Base-by-base conservation (phyloP, 2,888 invertebrate genomes). In the Leptura quadrifasciata region DNA sequence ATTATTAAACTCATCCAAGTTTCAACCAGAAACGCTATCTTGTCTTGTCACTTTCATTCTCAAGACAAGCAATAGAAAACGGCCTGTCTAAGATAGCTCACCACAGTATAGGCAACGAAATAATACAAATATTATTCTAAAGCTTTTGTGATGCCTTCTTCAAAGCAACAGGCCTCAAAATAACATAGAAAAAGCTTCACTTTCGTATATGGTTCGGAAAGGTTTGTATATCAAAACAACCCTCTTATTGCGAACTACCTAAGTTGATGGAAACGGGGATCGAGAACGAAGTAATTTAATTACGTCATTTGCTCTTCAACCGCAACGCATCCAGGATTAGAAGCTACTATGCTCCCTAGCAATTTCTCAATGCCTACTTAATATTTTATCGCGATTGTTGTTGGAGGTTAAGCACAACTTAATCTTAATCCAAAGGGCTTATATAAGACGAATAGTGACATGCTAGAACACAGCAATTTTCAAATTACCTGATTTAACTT, bases 331-430 rank as follows among this genome's bases (percentile, higher is more conserved):
- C 1, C 27, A 9, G 10, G 60, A 60, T 60, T 27, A 60, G 58
- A 24, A 31, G 31, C 15, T 31, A n/a, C 17, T 27, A 39, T 39
- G 47, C 60, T 17, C n/a, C 27, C 27, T 31, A 31, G 27, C 21
- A 27, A 21, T 17, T 31, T 60, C 60, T 27, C 60, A 27, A 60
- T 60, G 60, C n/a, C 31, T 60, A 17, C n/a, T 58, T 58, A 60
- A 60, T 60, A 60, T 60, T 60, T 60, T 31, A 60, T n/a, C 10
- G 9, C 3, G 24, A 31, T 60, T n/a, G 31, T 18, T 17, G 27
- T 27, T n/a, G 31, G 31, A 60, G 31, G 60, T 60, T 60, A 60
- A 60, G n/a, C 31, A 24, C 9, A 15, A 18, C 15, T 60, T 17
- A 31, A 31, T 31, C 60, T 27, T 60, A 15, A 31, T 27, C 31